Conservation (phyloP, 2,797 vertebrate species). For the Sebastes kiyomatsui region DNA sequence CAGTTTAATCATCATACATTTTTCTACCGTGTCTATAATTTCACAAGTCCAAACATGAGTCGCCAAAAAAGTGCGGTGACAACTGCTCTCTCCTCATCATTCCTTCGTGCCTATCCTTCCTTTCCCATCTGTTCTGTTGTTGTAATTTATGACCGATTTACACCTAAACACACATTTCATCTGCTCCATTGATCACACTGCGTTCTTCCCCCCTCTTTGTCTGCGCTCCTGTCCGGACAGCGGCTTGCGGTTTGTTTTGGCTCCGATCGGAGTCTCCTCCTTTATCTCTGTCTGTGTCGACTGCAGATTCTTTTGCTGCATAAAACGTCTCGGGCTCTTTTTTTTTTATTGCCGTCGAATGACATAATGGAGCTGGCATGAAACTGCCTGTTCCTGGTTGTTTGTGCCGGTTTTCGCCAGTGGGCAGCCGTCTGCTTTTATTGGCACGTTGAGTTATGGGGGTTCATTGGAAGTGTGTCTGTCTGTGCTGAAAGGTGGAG, state of each 20-base stretch:
- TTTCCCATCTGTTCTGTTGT: neutral
- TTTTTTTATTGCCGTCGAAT: neutral
- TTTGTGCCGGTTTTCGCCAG: constrained; percentile 8
- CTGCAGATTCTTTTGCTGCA: neutral
- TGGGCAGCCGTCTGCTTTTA: neutral
- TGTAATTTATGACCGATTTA: constrained; percentile 27
- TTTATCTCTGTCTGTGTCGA: neutral
- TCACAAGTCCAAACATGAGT: neutral
- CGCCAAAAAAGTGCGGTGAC: neutral
- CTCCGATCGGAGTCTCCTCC: neutral
- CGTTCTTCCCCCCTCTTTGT: constrained; percentile 9
- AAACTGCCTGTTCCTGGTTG: neutral
- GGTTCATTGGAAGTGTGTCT: neutral
- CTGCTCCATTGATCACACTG: neutral
- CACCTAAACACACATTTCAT: constrained; percentile 18
- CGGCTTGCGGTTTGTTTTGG: constrained; percentile 21
- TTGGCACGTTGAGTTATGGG: neutral
- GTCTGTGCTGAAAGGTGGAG: neutral
- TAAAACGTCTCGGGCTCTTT: neutral
- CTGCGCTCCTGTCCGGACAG: constrained; percentile 14
- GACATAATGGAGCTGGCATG: constrained; percentile 2
- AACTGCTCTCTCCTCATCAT: neutral
- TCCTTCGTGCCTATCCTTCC: neutral
- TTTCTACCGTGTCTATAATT: neutral
- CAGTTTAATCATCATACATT: neutral